Base-by-base conservation (phyloP, 2,888 invertebrate species). In the Lasioglossum morio region DNA sequence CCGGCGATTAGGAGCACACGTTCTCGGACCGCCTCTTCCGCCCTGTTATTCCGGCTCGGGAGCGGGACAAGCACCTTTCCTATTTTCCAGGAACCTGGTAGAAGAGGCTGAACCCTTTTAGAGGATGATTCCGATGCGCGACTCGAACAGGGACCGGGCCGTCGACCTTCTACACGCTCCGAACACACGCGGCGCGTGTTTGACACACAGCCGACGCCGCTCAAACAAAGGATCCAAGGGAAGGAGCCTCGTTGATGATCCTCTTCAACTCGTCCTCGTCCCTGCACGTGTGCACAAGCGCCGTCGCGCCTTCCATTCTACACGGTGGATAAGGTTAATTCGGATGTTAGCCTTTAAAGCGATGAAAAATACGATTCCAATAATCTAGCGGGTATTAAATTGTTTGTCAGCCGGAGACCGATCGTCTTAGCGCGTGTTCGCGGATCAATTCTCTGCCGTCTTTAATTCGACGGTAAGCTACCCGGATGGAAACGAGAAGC, bases 151-250 rank as follows among this genome's bases (percentile, higher is more conserved):
- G 40, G 27, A 79, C 46, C 76, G 77, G 92, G 91, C 86, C 92
- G 92, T 91, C 91, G 92, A 92, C 92, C 92, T 90, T 87, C 87
- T 46, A 84, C 77, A 30, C 79, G 57, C 72, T 69, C 60, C 76
- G 37, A 70, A 63, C 27, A 30, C 34, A 19, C 79, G 43, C 19
- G 30, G 14, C 84, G 40, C 72, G 34, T 72, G 63, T 75, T 48
- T 77, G 30, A 69, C 19, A 23, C 53, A 23, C 53, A 23, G 10
- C 53, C 23, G 53, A 23, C 23, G 23, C 48, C 46, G 46, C 46
- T 72, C 73, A 48, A 76, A 81, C 82, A 78, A 82, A 81, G 76
- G 79, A 81, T 81, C 70, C 34, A 79, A n/a, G 53, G 40, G 69
- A 75, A 79, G 34, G 76, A 57, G 8, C n/a, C 16, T 70, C 27